Base-by-base conservation (phyloP, 2,888 invertebrate species). In the Timema cristinae region DNA sequence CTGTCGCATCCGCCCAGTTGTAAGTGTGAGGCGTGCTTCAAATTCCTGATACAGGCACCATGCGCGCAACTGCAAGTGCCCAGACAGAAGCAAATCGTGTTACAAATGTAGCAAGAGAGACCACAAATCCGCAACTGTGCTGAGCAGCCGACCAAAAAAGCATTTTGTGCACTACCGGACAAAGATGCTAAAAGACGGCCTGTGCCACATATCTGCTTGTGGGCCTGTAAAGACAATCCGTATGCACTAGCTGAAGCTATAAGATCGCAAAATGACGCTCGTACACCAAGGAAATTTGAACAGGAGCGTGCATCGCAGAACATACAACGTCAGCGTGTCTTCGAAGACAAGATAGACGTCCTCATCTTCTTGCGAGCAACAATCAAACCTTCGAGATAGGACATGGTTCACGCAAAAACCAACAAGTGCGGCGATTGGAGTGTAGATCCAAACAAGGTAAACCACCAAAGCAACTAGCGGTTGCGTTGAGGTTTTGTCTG, bases 351-450 rank as follows among this genome's bases (percentile, higher is more conserved):
- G 54, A 54, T 4, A 2, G 54, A 54, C 54, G 54, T 54, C 54
- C 4, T 1, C n/a, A 54, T 54, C 54, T 2, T 54, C 54, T 54
- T 54, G 54, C 54, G n/a, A 54, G 54, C 54, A 54, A 54, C 4
- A 54, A 1, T 54, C 54, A 54, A 54, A 54, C 54, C 54, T 54
- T 54, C 54, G 54, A 54, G 54, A 54, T n/a, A 54, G n/a, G n/a
- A 54, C 54, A 32, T 32, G 32, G 32, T 2, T 32, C 32, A 32
- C 32, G 32, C 2, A 32, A 32, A 32, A 32, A 54, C 4, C 54
- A 54, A 54, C 54, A 54, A 1, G n/a, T 11, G 54, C 52, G n/a
- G 54, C 54, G n/a, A 54, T 54, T 54, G 54, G 54, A 54, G 2
- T 54, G 54, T 54, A 54, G 4, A n/a, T n/a, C 54, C 54, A 2